Evolutionary conservation across 2,797 vertebrate species (phyloP), one percentile per base, ranked within the genome.

Genomic region (Onychomys arenicola): DNA sequence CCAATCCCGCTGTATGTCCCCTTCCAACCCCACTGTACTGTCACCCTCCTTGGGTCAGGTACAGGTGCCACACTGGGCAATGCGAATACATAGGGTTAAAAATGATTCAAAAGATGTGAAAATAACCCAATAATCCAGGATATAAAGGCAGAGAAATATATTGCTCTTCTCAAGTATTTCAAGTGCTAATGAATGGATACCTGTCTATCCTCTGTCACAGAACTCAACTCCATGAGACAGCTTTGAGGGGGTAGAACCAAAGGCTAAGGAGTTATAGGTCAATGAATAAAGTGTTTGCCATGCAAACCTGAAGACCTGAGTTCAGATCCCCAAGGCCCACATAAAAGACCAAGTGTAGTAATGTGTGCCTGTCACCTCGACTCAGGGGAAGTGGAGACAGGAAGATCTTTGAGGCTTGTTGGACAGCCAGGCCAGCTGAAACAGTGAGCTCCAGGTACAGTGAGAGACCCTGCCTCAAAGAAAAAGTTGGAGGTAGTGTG

Each of bases 81-180:
- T 16, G 29, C 77, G 63, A 63, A 13, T 1, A 46, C 9, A 29
- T 3, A 59, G n/a, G 1, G 1, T 82, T 57, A 40, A 40, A 61
- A 90, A 52, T 57, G 12, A 91, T 40, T 7, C 78, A 87, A 84
- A 63, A 78, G 9, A 90, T 40, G 55, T 85, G 67, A 55, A 96
- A 84, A 81, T 10, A 37, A 87, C 55, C 55, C 40, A 80, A 67
- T 59, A 88, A 95, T 69, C 29, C n/a, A 89, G 12, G 32, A 81
- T 55, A 86, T 2, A 69, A 19, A 92, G 46, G 1, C 71, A 12
- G 57, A 94, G 95, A 78, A 65, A 84, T 23, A 84, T 23, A 63
- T 37, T 10, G n/a, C 37, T 59, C 17, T 94, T 77, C 95, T 92
- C 2, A 52, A 95, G 49, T 65, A 87, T 75, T 59, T 89, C 71